Evolutionary conservation across 2,888 invertebrate species (phyloP), one percentile per base, ranked within the genome.

Genomic region (Theretra japonica): DNA sequence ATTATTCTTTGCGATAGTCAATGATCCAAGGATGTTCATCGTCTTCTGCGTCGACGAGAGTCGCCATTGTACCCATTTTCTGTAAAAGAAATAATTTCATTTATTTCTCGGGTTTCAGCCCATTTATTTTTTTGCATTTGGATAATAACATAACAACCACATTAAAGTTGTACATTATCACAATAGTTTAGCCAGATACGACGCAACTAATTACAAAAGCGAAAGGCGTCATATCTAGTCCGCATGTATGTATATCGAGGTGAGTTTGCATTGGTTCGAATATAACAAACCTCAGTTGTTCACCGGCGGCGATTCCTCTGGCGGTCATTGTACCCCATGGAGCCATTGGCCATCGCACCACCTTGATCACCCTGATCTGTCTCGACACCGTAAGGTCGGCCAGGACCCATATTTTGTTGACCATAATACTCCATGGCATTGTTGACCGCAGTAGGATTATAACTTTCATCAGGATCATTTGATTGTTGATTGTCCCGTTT

Each of bases 291-390:
- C 94, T 94, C 94, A 80, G 77, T 80, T 83, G 86, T 91, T 93
- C 93, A 94, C 88, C 93, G 92, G 81, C 92, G 94, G 87, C 91
- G 93, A 87, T 92, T 91, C 86, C 93, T 92, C 93, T 93, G 94
- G 92, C 94, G 94, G 94, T 93, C 92, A 80, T 89, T 90, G 90
- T 93, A 93, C 92, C 94, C 94, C 94, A 91, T 86, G 88, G 93
- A 91, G 90, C 93, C 92, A 83, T 91, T 90, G 75, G 89, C 88
- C 90, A 81, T 86, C 90, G 90, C 90, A 84, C 84, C 84, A 74
- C 84, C 87, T 79, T 82, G 81, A 82, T 86, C 85, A 73, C 79
- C 84, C 77, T 84, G 88, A 69, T 86, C 85, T 84, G 86, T 81
- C 77, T 84, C 84, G 74, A 81, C 79, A 73, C 83, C 85, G 72